Percentiles rank a stretch among this genome's conserved stretches.
These are phyloP conservation scores for Ceriagrion tenellum DNA, from an alignment of 2,888 invertebrate species.

Conservation along the genomic window DNA sequence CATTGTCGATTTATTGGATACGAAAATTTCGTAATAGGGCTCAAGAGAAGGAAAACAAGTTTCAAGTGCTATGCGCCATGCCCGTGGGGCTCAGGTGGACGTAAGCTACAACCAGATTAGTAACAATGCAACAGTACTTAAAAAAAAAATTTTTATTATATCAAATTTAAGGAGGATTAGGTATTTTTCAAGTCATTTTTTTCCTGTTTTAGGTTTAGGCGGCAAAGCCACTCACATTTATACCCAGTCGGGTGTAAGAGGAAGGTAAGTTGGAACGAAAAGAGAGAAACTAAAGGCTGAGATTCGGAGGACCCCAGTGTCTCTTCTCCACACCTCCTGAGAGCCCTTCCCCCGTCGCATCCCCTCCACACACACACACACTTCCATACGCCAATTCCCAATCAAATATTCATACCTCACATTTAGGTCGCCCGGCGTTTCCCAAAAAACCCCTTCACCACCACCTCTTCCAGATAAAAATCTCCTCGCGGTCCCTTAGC, in stretches of 20 bases:
- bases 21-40: no score
- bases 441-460: not conserved
- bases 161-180: no score
- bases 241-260: not conserved
- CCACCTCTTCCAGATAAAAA: not conserved
- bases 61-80: no score
- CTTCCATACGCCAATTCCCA: not conserved
- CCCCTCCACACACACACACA: not conserved
- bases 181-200: no score
- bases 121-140: no score
- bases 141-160: no score
- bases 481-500: not conserved
- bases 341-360: not conserved
- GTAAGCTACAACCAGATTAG: no score
- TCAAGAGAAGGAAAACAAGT: no score
- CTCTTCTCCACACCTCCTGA: not conserved
- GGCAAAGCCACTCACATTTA: no score
- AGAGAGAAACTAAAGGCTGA: not conserved
- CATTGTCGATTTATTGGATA: no score
- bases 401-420: constrained; percentile 32
- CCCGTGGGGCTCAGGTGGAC: no score
- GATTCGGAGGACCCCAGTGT: not conserved
- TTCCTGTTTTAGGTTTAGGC: no score
- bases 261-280: not conserved
- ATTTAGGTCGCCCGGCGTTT: not conserved